phyloP scores from a whole-genome alignment of 35 echinoderm and acorn worm genomes.

The Apostichopus parvimensis region DNA sequence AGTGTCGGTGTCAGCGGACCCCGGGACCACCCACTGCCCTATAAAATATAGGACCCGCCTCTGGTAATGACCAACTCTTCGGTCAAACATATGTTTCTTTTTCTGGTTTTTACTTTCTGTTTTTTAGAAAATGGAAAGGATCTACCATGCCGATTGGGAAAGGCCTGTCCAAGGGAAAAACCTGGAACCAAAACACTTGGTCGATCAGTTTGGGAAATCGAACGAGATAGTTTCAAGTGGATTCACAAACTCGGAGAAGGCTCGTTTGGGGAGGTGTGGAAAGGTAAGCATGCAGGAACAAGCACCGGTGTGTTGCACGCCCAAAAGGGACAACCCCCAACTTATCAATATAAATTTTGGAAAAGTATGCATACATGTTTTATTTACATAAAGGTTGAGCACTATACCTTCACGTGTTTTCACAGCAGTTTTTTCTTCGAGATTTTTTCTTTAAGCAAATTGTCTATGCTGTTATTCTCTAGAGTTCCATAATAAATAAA shows the following conservation, averaged over 20 bases:
- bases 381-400: too few species aligned
- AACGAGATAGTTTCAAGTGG: conserved; percentile 40
- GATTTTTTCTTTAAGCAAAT: too few species aligned
- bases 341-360: too few species aligned
- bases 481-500: too few species aligned
- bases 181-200: conserved; percentile 10
- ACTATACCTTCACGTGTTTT: too few species aligned
- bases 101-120: neutral
- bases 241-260: conserved; percentile 44
- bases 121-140: conserved; percentile 12
- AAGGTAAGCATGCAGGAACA: neutral
- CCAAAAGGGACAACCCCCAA: too few species aligned
- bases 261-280: conserved; percentile 53
- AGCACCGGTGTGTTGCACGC: too few species aligned
- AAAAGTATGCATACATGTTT: too few species aligned
- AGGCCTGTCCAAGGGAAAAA: conserved; percentile 39
- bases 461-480: too few species aligned
- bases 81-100: neutral
- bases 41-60: neutral
- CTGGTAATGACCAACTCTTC: neutral
- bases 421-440: too few species aligned
- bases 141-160: conserved; percentile 13
- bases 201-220: conserved; percentile 45
- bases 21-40: too few species aligned
- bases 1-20: too few species aligned